These are phyloP conservation scores for Diplosoma virens DNA, from an alignment of 23 tunicate genomes.

Conservation along the genomic window DNA sequence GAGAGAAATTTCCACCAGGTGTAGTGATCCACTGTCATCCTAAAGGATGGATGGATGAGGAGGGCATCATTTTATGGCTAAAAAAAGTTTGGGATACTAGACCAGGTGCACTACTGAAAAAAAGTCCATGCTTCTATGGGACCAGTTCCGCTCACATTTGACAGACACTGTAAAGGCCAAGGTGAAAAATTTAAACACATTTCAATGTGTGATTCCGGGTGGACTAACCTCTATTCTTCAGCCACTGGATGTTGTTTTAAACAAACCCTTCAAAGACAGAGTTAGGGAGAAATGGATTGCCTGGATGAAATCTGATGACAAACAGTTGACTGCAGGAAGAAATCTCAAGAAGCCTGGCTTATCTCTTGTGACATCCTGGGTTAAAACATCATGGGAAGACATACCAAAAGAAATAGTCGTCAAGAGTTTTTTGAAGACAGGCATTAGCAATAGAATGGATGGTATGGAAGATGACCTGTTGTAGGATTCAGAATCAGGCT, in stretches of 20 bases:
- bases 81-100: conserved; percentile 6
- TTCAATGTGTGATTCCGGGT: neutral
- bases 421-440: neutral
- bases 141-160: neutral
- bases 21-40: conserved; percentile 16
- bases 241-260: conserved; percentile 2
- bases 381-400: neutral
- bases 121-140: conserved; percentile 4
- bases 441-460: neutral
- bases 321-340: neutral
- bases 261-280: conserved; percentile 12
- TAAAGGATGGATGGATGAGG: conserved; percentile 39
- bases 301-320: conserved; percentile 1
- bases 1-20: conserved; percentile 23
- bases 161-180: neutral
- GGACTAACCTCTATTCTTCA: conserved; percentile 17
- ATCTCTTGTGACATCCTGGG: neutral
- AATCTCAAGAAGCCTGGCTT: neutral
- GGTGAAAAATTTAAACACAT: neutral
- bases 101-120: conserved; percentile 16
- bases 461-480: neutral
- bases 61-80: conserved; percentile 1
- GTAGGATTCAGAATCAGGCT: neutral
- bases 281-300: neutral
- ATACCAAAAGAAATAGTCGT: neutral